These are phyloP conservation scores for Apis florea DNA, from an alignment of 1,140 invertebrate genomes.

Conservation along the genomic window DNA sequence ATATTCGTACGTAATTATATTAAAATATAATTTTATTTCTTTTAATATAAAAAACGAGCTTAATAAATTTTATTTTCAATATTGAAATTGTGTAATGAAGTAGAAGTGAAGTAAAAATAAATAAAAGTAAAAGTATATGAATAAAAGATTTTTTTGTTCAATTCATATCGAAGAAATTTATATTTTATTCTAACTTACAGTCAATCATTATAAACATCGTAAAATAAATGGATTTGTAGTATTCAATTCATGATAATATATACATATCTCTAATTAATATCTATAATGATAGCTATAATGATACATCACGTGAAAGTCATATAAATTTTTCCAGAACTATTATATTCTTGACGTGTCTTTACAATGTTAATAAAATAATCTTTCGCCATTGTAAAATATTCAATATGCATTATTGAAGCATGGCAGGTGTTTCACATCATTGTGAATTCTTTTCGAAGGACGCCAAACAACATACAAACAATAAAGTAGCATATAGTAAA, in stretches of 20 bases:
- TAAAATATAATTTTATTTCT: no score
- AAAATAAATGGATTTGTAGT: background rate
- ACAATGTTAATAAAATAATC: slow-evolving; percentile 44
- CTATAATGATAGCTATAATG: slow-evolving; percentile 31
- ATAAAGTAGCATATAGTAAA: background rate
- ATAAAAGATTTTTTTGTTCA: background rate
- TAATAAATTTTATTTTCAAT: background rate
- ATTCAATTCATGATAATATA: background rate
- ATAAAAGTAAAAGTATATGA: no score
- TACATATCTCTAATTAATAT: background rate
- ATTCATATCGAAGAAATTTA: background rate
- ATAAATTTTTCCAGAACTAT: slow-evolving; percentile 21
- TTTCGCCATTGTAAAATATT: background rate
- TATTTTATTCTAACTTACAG: background rate
- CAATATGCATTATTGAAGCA: slow-evolving; percentile 54
- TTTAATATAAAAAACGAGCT: no score
- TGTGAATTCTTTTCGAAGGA: slow-evolving; percentile 37
- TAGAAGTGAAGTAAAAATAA: no score
- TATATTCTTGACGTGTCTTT: background rate
- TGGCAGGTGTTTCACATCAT: slow-evolving; percentile 50
- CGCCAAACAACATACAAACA: slow-evolving; percentile 6
- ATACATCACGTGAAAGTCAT: slow-evolving; percentile 46
- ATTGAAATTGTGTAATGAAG: background rate
- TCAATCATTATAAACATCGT: background rate
- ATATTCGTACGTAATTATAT: no score